Percentiles rank a stretch among this genome's conserved stretches.
phyloP scores from a whole-genome alignment of 1,140 invertebrate genomes.

The Chelonus insularis region DNA sequence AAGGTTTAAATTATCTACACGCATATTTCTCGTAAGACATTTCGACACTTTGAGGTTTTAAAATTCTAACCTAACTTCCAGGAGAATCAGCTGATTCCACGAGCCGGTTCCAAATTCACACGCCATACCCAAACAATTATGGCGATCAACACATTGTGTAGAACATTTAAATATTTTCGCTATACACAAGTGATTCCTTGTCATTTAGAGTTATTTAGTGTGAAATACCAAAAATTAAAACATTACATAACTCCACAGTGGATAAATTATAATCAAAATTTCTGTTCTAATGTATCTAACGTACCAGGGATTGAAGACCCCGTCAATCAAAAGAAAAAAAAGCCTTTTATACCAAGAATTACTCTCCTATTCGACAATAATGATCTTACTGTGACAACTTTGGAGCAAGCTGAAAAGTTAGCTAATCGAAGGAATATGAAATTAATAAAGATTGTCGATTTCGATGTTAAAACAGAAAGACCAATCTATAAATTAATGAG shows the following conservation, averaged over 20 bases:
- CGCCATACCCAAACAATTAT: no score
- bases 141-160: slow-evolving; percentile 11
- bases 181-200: slow-evolving; percentile 2
- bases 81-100: no score
- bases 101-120: no score
- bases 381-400: slow-evolving; percentile 36
- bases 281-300: background rate
- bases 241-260: background rate
- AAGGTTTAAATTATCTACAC: no score
- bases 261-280: background rate
- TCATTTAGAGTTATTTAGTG: background rate
- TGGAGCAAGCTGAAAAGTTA: slow-evolving; percentile 65
- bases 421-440: slow-evolving; percentile 67
- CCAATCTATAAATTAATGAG: slow-evolving; percentile 66
- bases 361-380: slow-evolving; percentile 25
- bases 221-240: background rate
- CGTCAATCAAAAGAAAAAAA: slow-evolving; percentile 23
- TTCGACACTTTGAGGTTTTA: no score
- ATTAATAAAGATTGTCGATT: slow-evolving; percentile 66
- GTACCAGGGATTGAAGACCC: background rate
- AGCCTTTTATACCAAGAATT: slow-evolving; percentile 23
- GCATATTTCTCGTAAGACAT: no score
- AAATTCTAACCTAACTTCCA: no score
- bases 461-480: slow-evolving; percentile 65
- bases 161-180: background rate